phyloP scores from a whole-genome alignment of 2,888 invertebrate genomes.

The Fragum fragum region DNA sequence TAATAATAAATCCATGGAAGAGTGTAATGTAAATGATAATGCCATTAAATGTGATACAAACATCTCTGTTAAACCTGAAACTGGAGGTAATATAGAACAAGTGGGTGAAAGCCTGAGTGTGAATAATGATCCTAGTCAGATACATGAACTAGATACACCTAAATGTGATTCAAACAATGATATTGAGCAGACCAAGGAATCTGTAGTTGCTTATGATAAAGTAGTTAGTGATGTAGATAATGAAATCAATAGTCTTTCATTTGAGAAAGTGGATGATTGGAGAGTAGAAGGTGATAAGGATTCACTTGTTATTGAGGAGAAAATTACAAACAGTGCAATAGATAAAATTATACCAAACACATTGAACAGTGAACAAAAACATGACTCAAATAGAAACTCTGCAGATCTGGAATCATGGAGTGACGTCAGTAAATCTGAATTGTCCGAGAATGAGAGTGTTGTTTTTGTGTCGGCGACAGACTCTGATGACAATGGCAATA shows the following conservation, averaged over 20 bases:
- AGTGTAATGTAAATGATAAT: constrained; percentile 3
- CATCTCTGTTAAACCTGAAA: not conserved
- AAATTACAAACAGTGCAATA: constrained; percentile 21
- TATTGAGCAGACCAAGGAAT: not conserved
- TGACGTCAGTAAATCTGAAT: constrained; percentile 53
- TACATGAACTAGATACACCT: not conserved
- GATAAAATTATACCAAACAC: constrained; percentile 8
- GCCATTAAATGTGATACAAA: constrained; percentile 18
- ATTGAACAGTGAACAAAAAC: not conserved
- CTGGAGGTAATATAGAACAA: not conserved
- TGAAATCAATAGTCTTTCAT: constrained; percentile 1
- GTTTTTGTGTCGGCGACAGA: not conserved
- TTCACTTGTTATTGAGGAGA: not conserved
- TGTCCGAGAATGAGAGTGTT: constrained; percentile 35
- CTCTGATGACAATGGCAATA: constrained; percentile 26
- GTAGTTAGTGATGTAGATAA: not conserved
- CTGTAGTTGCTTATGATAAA: not conserved
- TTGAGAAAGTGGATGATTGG: constrained; percentile 7
- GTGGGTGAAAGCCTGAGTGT: not conserved
- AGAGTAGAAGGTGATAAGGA: not conserved
- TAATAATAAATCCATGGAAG: not conserved
- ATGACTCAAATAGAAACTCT: constrained; percentile 14
- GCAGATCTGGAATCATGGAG: constrained; percentile 58
- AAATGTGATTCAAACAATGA: not conserved
- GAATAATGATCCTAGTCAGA: not conserved